Conservation (phyloP, 2,888 invertebrate genomes). For the Psylliodes chrysocephalus region DNA sequence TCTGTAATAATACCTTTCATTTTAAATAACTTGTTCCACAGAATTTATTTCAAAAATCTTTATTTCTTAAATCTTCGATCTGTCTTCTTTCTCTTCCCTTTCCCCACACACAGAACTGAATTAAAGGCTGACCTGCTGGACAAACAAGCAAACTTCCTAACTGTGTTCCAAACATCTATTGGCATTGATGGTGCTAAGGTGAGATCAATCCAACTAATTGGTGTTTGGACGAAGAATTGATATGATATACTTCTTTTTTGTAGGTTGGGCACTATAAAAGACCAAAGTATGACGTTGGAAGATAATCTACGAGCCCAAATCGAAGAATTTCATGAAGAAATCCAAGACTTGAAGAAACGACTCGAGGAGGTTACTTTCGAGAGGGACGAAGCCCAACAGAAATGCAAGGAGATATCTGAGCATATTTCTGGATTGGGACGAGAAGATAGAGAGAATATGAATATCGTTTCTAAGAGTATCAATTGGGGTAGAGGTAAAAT, state of each 20-base stretch:
- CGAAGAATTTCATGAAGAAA: constrained; percentile 43
- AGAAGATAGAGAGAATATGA: constrained; percentile 46
- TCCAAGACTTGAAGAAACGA: constrained; percentile 41
- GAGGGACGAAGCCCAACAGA: constrained; percentile 46
- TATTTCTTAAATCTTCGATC: too few species aligned
- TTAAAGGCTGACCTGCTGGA: too few species aligned
- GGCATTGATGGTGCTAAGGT: constrained; percentile 46
- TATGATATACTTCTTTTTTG: constrained; percentile 59
- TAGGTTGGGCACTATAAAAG: constrained; percentile 56
- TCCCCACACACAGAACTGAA: too few species aligned
- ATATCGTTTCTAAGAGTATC: constrained; percentile 47
- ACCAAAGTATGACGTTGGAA: constrained; percentile 42
- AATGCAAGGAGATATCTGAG: constrained; percentile 50
- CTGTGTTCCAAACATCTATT: constrained; percentile 41
- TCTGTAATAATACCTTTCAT: too few species aligned
- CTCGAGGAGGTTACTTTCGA: constrained; percentile 38
- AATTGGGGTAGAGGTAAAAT: constrained; percentile 50
- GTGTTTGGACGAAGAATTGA: constrained; percentile 55
- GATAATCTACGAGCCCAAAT: constrained; percentile 41
- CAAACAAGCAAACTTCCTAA: too few species aligned
- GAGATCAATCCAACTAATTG: constrained; percentile 53
- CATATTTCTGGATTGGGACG: constrained; percentile 50
- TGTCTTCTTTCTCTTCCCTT: too few species aligned
- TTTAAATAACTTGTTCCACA: too few species aligned
- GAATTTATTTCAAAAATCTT: too few species aligned